Evolutionary conservation across 2,888 invertebrate species (phyloP), one percentile per base, ranked within the genome.

Genomic region (Ophonus ardosiacus): DNA sequence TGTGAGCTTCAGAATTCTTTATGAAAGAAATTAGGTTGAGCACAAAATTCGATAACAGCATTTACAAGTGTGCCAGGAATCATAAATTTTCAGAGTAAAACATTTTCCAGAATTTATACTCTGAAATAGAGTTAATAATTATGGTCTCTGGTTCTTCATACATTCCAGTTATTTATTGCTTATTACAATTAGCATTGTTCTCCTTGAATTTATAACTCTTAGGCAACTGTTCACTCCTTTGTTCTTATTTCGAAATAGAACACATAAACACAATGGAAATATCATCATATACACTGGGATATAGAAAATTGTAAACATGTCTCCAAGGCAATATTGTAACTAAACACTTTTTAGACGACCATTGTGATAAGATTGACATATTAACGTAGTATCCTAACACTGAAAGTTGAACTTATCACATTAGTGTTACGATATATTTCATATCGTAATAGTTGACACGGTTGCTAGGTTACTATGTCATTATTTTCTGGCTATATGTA

Each of bases 1-100:
- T 38, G 68, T 68, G 68, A 38, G 31, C 68, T 21, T 38, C 59
- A 38, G 38, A 38, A 68, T 68, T 38, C 68, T 13, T 68, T 68
- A 68, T 68, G 68, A 31, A 38, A 24, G 68, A 68, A 68, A 68
- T 68, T 68, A 38, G 38, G 68, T 15, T 31, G 38, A 31, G 10
- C 8, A 31, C 68, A 68, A 68, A 68, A 68, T 68, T 15, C 15
- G 24, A 7, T 10, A n/a, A n/a, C 68, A 31, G 31, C 31, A 68
- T 15, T 68, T 38, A 38, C 13, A 51, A 31, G 31, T 31, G 43
- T 13, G 13, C 7, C 38, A 7, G 7, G 15, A 31, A 68, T 68
- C n/a, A 38, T 68, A 38, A 38, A 68, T 38, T n/a, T 38, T 6
- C 38, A 40, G 3, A 21, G 10, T 61, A 10, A 21, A 63, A 63